These are phyloP conservation scores for Archocentrus centrarchus DNA, from an alignment of 2,113 vertebrate species.

Conservation along the genomic window DNA sequence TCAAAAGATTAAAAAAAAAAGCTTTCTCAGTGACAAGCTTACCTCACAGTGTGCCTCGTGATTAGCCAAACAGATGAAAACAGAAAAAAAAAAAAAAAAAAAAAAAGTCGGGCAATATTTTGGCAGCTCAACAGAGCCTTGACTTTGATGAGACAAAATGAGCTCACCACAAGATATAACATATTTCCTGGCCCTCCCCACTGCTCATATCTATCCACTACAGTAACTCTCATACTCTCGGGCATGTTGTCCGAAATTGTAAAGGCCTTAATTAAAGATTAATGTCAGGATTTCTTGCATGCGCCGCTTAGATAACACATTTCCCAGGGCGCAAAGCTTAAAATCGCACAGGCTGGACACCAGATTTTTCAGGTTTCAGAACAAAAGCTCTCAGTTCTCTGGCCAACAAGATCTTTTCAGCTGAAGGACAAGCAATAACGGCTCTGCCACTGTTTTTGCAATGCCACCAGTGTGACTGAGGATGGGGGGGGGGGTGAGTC, in stretches of 20 bases:
- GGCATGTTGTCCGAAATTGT: conserved; percentile 60
- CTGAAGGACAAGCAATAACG: conserved; percentile 66
- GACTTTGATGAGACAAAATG: conserved; percentile 69
- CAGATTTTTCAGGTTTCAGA: conserved; percentile 47
- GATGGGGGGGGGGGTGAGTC: conserved; percentile 1
- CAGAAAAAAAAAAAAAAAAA: background rate
- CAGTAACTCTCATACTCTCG: conserved; percentile 47
- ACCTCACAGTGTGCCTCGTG: background rate
- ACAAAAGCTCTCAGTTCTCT: conserved; percentile 57
- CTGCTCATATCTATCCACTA: conserved; percentile 49
- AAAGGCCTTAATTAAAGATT: conserved; percentile 82
- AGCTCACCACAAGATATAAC: conserved; percentile 41
- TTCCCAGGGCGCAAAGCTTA: conserved; percentile 69
- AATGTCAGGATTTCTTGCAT: conserved; percentile 71
- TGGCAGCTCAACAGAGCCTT: conserved; percentile 37
- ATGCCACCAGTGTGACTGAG: conserved; percentile 41
- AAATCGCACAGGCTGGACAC: conserved; percentile 53
- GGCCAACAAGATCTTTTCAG: conserved; percentile 43
- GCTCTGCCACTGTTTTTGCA: conserved; percentile 8
- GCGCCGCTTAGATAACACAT: conserved; percentile 70
- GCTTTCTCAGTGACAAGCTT: background rate
- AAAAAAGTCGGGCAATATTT: conserved; percentile 3
- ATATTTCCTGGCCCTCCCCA: conserved; percentile 17
- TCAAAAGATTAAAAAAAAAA: background rate
- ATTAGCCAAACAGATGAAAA: conserved; percentile 35